phyloP scores from a whole-genome alignment of 2,797 vertebrate genomes.

The Crenichthys baileyi region DNA sequence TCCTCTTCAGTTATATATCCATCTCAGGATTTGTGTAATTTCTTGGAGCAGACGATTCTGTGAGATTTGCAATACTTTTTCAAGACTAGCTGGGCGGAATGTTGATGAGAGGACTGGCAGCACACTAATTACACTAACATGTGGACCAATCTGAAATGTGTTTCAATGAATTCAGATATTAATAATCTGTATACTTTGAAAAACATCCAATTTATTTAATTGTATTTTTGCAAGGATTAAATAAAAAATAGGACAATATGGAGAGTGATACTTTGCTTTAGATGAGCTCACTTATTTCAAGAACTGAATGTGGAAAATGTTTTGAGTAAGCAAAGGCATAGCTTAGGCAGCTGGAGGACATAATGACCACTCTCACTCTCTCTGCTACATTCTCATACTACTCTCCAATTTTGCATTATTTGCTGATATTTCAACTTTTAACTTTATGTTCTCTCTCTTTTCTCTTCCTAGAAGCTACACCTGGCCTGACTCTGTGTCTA shows the following conservation, averaged over 20 bases:
- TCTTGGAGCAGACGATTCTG: slow-evolving; percentile 16
- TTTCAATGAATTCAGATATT: slow-evolving; percentile 1
- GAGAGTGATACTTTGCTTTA: background rate
- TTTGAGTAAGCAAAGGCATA: too few species aligned
- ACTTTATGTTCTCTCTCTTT: too few species aligned
- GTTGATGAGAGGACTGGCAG: slow-evolving; percentile 26
- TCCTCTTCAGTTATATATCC: slow-evolving; percentile 45
- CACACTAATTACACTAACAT: background rate
- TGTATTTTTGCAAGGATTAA: background rate
- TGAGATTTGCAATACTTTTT: slow-evolving; percentile 11
- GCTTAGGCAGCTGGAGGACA: too few species aligned
- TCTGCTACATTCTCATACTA: too few species aligned
- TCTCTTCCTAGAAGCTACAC: too few species aligned
- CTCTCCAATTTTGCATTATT: too few species aligned
- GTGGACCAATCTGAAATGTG: background rate
- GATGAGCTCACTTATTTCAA: background rate
- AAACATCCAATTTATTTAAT: slow-evolving; percentile 3
- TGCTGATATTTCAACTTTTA: too few species aligned
- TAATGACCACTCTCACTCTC: too few species aligned
- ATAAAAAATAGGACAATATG: slow-evolving; percentile 6
- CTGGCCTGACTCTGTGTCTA: too few species aligned
- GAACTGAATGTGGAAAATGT: background rate
- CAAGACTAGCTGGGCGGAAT: slow-evolving; percentile 5
- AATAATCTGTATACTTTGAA: background rate
- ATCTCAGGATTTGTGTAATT: slow-evolving; percentile 40